Percentiles rank a stretch among this genome's conserved stretches.
Evolutionary conservation across 2,113 vertebrate species (phyloP).

Genomic region (Seriola rivoliana): DNA sequence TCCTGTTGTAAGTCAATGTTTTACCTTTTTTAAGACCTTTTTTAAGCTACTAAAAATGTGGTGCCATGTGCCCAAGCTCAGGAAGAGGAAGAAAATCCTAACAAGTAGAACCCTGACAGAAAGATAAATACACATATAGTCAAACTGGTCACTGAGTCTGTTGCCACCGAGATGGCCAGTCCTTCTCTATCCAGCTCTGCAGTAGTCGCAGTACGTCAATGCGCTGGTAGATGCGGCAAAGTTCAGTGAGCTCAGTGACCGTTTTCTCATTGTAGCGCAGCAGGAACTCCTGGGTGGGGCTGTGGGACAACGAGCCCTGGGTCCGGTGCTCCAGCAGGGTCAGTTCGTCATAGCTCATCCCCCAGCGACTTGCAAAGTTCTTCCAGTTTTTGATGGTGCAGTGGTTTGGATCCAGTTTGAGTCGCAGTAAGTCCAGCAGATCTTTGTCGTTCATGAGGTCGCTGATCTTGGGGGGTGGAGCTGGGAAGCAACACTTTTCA

Average conservation of each 20-base stretch:
- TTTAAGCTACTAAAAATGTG: slow-evolving; percentile 1
- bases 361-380: slow-evolving; percentile 99
- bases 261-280: slow-evolving; percentile 94
- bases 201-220: slow-evolving; percentile 94
- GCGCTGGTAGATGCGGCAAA: slow-evolving; percentile 94
- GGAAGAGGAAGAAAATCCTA: not conserved
- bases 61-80: slow-evolving; percentile 7
- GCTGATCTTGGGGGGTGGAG: slow-evolving; percentile 91
- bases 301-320: slow-evolving; percentile 85
- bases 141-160: slow-evolving; percentile 76
- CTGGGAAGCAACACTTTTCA: slow-evolving; percentile 83
- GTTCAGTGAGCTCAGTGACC: slow-evolving; percentile 93
- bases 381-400: slow-evolving; percentile 99
- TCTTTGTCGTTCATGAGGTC: slow-evolving; percentile 98
- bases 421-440: slow-evolving; percentile 91
- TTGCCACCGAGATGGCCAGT: slow-evolving; percentile 92
- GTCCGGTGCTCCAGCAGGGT: slow-evolving; percentile 95
- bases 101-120: slow-evolving; percentile 20
- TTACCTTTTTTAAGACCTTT: not conserved
- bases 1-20: not conserved
- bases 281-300: slow-evolving; percentile 96
- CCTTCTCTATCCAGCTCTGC: slow-evolving; percentile 93
- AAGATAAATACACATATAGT: slow-evolving; percentile 17
- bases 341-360: slow-evolving; percentile 97
- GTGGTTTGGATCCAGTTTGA: slow-evolving; percentile 96